Conservation (phyloP, 2,888 invertebrate genomes). For the Craniophora ligustri region DNA sequence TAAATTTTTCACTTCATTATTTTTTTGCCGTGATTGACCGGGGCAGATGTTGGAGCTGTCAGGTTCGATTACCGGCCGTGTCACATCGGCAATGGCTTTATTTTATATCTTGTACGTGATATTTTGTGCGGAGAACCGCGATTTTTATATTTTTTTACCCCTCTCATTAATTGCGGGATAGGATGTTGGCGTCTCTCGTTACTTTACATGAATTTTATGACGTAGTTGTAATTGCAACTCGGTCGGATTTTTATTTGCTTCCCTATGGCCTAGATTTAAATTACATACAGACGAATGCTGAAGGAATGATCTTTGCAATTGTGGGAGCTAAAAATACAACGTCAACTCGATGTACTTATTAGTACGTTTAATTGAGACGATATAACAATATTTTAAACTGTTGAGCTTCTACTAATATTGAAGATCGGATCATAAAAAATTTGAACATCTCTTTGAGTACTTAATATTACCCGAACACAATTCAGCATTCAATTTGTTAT, state of each 20-base stretch:
- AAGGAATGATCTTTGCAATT: slow-evolving; percentile 1
- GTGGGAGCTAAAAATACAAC: not conserved
- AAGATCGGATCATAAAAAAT: not conserved
- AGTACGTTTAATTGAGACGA: no score
- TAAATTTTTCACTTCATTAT: slow-evolving; percentile 71
- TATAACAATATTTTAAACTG: no score
- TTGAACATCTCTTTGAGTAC: slow-evolving; percentile 34
- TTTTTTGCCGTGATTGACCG: slow-evolving; percentile 72
- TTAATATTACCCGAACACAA: slow-evolving; percentile 48
- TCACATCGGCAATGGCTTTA: slow-evolving; percentile 81
- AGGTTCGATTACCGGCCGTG: slow-evolving; percentile 79
- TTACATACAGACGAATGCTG: not conserved
- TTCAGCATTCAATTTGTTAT: slow-evolving; percentile 53
- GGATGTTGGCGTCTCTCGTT: slow-evolving; percentile 52
- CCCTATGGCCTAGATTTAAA: slow-evolving; percentile 38
- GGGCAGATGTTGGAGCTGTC: slow-evolving; percentile 82
- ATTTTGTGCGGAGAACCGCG: slow-evolving; percentile 67
- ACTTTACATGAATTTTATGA: slow-evolving; percentile 53
- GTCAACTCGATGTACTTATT: no score
- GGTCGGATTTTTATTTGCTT: slow-evolving; percentile 32
- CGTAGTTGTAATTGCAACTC: slow-evolving; percentile 52
- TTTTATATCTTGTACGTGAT: slow-evolving; percentile 78
- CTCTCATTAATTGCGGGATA: slow-evolving; percentile 54
- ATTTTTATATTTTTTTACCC: slow-evolving; percentile 60
- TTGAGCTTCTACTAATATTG: no score